These are phyloP conservation scores for Plagiodera versicolora DNA, from an alignment of 2,888 invertebrate genomes.

Conservation along the genomic window DNA sequence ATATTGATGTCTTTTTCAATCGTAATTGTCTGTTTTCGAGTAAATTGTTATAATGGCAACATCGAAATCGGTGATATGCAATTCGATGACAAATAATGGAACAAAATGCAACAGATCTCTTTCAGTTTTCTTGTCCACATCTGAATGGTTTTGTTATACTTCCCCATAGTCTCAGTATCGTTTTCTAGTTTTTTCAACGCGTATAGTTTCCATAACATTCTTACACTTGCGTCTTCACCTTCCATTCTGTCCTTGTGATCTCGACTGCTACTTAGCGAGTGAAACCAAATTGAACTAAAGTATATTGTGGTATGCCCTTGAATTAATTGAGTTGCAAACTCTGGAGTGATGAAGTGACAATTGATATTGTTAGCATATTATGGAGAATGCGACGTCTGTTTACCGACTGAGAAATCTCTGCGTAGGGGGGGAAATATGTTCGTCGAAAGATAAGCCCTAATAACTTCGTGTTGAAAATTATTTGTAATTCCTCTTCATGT, in stretches of 20 bases:
- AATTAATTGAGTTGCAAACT: constrained; percentile 35
- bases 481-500: constrained; percentile 27
- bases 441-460: constrained; percentile 52
- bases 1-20: too few relatives aligned
- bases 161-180: constrained; percentile 27
- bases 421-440: constrained; percentile 46
- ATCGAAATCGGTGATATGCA: too few relatives aligned
- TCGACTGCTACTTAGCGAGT: constrained; percentile 10
- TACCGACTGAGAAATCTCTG: constrained; percentile 42
- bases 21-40: too few relatives aligned
- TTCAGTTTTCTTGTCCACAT: too few relatives aligned
- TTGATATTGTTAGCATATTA: constrained; percentile 48
- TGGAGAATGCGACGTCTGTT: constrained; percentile 38
- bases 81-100: too few relatives aligned
- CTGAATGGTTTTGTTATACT: too few relatives aligned
- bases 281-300: constrained; percentile 15
- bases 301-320: constrained; percentile 27
- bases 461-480: constrained; percentile 52
- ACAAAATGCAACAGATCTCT: too few relatives aligned
- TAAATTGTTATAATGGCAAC: too few relatives aligned
- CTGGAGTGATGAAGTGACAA: constrained; percentile 38
- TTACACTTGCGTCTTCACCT: background rate
- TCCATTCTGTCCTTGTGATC: background rate
- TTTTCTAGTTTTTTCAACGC: too few relatives aligned
- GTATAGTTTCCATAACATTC: background rate